Evolutionary conservation across 2,797 vertebrate species (phyloP), one percentile per base, ranked within the genome.

Genomic region (Semaprochilodus insignis): DNA sequence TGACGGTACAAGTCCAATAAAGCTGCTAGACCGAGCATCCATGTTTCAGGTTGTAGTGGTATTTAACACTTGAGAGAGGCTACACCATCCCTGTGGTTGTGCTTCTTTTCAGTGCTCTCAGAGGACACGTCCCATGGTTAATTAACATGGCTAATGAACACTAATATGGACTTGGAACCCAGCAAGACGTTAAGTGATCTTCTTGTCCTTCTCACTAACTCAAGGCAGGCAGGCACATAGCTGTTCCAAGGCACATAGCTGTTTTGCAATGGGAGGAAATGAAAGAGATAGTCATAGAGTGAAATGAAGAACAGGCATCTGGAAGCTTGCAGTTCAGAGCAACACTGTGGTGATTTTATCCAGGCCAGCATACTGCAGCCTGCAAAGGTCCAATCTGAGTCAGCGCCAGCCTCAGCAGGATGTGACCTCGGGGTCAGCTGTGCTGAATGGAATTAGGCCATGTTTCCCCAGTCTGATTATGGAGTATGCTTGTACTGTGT

Each of bases 341-440:
- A 31, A 62, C 16, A 52, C 6, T n/a, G 40, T 76, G 77, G 63
- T 81, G 60, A 78, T 87, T 81, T 82, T 54, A 36, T 83, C 75
- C 57, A 57, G 55, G 63, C 67, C 23, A 66, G 34, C 70, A 34
- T 19, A 55, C 34, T 77, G 66, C 21, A 62, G 65, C 67, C 77
- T 25, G 55, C 48, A 67, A 54, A 74, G 31, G 77, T 82, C 44
- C 40, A 71, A 40, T 78, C 77, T 51, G 75, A 82, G 76, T 83
- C 71, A 88, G 81, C 71, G n/a, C 62, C 25, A 60, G 80, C 40
- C 31, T 51, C 67, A 63, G 78, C 81, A 36, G 78, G 25, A 77
- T 16, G 19, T 36, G 27, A 54, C 62, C 63, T 74, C 11, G 21
- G 57, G 54, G 63, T 60, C 72, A 79, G 75, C 31, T 65, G 59